A percentile compares a stretch with the other conserved stretches of the same genome.
Conservation (phyloP, 2,888 invertebrate genomes). For the Chironomus riparius region DNA sequence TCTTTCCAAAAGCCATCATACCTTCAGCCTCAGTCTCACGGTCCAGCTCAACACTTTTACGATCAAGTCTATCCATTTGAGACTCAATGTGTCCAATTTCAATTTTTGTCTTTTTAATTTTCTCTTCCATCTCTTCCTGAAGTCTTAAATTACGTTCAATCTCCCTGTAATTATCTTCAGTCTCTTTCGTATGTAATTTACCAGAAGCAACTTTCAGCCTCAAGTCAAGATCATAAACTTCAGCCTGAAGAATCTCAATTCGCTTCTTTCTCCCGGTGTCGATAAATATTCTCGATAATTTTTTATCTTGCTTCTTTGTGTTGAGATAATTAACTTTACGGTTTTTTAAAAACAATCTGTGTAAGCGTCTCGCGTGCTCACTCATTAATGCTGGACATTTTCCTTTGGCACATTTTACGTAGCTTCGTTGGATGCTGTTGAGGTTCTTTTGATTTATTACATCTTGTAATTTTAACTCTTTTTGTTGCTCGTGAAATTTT, state of each 20-base stretch:
- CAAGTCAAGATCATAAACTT: constrained; percentile 36
- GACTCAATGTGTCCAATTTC: constrained; percentile 36
- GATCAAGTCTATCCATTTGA: constrained; percentile 36
- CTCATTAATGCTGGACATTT: not conserved
- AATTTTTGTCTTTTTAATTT: constrained; percentile 36
- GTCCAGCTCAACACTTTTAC: constrained; percentile 37
- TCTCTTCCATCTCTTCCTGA: constrained; percentile 35
- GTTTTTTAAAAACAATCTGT: not conserved
- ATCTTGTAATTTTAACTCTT: not conserved
- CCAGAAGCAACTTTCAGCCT: constrained; percentile 39
- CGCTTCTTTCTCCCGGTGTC: constrained; percentile 28
- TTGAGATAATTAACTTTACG: not conserved
- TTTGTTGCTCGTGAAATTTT: not conserved
- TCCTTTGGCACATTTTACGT: not conserved
- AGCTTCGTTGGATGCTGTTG: not conserved
- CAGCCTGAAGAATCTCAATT: constrained; percentile 28
- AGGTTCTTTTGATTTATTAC: not conserved
- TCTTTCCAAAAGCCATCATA: not conserved
- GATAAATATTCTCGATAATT: constrained; percentile 34
- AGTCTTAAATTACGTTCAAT: constrained; percentile 38
- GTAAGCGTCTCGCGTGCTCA: not conserved
- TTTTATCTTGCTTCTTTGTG: not conserved
- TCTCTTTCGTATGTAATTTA: constrained; percentile 33
- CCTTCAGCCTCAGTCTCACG: constrained; percentile 37
- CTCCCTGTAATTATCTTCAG: constrained; percentile 32